Percentiles rank a stretch among this genome's conserved stretches.
Evolutionary conservation across 2,797 vertebrate genomes (phyloP).

Genomic region (Macrochelys suwanniensis): DNA sequence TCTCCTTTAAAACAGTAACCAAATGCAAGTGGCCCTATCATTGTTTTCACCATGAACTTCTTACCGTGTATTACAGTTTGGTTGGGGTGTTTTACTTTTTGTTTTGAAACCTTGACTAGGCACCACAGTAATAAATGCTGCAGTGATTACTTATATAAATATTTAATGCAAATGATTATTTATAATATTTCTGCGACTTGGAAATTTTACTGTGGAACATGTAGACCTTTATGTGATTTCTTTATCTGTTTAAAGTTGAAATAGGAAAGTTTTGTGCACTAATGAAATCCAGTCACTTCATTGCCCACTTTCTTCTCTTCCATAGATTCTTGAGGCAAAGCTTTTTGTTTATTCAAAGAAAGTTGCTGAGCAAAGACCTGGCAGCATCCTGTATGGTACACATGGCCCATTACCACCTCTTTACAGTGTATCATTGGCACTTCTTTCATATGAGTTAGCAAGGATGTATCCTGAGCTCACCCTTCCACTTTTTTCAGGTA

Average conservation of each 20-base stretch:
- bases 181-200: background rate
- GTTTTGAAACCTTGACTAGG: background rate
- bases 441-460: constrained; percentile 93
- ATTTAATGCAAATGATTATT: background rate
- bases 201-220: background rate
- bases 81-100: background rate
- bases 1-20: background rate
- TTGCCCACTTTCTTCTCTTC: constrained; percentile 23
- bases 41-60: background rate
- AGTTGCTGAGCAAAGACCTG: constrained; percentile 93
- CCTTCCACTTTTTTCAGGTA: constrained; percentile 97
- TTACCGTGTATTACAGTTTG: background rate
- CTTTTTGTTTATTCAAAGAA: constrained; percentile 97
- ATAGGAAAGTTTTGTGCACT: background rate
- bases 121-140: background rate
- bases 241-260: background rate
- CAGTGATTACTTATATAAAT: background rate
- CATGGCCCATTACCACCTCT: constrained; percentile 95
- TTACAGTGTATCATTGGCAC: constrained; percentile 93
- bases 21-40: background rate
- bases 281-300: background rate
- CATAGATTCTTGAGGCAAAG: constrained; percentile 95
- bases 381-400: constrained; percentile 95
- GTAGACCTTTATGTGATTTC: background rate
- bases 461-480: constrained; percentile 99